phyloP scores from a whole-genome alignment of 2,113 vertebrate species.

The Sylvilagus bachmani region DNA sequence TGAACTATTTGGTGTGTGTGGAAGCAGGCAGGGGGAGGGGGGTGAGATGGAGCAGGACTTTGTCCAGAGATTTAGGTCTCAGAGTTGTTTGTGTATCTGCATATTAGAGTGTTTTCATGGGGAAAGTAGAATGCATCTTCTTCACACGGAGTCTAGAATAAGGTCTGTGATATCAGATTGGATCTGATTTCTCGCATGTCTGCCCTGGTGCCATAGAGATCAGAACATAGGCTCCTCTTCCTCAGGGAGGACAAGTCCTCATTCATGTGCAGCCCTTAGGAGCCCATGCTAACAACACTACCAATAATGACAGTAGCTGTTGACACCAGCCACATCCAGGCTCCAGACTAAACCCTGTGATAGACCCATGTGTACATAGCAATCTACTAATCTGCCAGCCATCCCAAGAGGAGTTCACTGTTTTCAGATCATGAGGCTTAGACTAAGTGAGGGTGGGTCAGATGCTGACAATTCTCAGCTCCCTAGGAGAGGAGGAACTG shows the following conservation, averaged over 20 bases:
- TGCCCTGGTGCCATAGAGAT: neutral
- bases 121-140: neutral
- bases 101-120: neutral
- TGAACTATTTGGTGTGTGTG: too few relatives aligned
- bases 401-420: neutral
- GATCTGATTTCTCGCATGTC: neutral
- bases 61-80: slow-evolving; percentile 1
- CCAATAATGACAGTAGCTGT: neutral
- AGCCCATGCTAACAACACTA: neutral
- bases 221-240: neutral
- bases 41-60: neutral
- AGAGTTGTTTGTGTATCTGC: neutral
- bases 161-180: neutral
- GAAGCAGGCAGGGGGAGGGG: too few relatives aligned
- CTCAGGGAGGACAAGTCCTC: neutral
- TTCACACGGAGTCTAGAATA: neutral
- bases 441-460: neutral
- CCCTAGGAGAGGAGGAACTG: neutral
- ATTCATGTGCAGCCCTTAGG: neutral
- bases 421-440: neutral
- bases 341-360: neutral
- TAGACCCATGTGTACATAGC: neutral
- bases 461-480: neutral
- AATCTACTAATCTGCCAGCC: neutral
- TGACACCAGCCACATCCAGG: neutral